Evolutionary conservation across 2,113 vertebrate species (phyloP).

Genomic region (Sula dactylatra): DNA sequence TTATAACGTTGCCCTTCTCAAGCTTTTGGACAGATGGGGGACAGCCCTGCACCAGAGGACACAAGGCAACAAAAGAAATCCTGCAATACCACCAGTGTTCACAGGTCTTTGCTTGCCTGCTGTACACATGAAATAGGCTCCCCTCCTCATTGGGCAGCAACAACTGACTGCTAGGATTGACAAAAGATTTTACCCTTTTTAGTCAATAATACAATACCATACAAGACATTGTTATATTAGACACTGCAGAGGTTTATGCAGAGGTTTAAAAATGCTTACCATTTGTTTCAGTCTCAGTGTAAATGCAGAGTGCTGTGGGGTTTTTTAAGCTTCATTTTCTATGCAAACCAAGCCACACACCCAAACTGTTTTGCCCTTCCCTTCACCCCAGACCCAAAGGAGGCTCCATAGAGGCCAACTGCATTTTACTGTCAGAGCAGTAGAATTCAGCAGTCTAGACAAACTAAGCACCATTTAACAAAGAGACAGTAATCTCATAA

Average conservation of each 20-base stretch:
- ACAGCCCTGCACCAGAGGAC: background rate
- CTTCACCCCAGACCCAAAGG: background rate
- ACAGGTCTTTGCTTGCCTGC: background rate
- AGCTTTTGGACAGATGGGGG: background rate
- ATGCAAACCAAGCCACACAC: background rate
- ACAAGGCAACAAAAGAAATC: background rate
- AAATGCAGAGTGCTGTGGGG: background rate
- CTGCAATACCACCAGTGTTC: accelerated
- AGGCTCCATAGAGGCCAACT: background rate
- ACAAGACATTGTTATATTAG: background rate
- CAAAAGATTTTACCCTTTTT: background rate
- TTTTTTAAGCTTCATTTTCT: background rate
- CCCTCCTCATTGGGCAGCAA: background rate
- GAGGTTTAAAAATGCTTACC: background rate
- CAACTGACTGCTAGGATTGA: background rate
- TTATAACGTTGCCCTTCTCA: background rate
- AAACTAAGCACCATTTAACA: background rate
- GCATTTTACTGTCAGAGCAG: background rate
- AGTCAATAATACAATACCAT: background rate
- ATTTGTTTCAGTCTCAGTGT: background rate
- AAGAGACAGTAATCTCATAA: background rate
- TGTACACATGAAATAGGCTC: too few species aligned
- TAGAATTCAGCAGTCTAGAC: background rate
- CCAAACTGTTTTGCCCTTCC: background rate
- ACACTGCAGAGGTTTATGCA: background rate